phyloP scores from a whole-genome alignment of 2,888 invertebrate genomes.

The Nebria brevicollis region DNA sequence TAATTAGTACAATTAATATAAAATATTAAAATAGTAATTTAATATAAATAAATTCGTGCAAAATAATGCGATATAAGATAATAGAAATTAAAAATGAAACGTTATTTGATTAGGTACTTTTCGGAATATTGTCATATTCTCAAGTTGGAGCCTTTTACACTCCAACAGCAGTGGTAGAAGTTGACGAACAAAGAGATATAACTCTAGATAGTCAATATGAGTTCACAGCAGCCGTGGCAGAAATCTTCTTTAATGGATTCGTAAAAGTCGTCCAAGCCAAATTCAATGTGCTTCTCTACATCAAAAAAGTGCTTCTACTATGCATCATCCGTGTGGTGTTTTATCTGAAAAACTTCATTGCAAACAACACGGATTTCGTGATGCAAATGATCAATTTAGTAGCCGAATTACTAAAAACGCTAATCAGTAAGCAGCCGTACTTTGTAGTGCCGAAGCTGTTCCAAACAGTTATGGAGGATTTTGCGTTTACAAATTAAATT shows the following conservation, averaged over 20 bases:
- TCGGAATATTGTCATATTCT: neutral
- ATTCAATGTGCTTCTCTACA: conserved; percentile 16
- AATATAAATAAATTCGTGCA: no score
- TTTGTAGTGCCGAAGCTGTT: conserved; percentile 18
- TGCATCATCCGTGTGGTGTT: neutral
- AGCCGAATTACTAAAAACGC: conserved; percentile 16
- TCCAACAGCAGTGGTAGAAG: neutral
- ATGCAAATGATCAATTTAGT: neutral
- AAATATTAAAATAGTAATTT: no score
- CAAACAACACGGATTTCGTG: conserved; percentile 11
- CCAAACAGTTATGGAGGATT: neutral
- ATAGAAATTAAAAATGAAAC: neutral
- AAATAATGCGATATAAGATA: no score
- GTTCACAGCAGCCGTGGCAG: conserved; percentile 3
- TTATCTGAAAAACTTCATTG: neutral
- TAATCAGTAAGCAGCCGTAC: conserved; percentile 11
- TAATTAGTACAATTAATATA: no score
- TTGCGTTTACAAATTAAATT: neutral
- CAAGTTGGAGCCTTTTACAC: neutral
- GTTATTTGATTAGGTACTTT: neutral
- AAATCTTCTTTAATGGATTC: conserved; percentile 10
- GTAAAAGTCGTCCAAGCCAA: conserved; percentile 15
- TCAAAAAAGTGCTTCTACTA: conserved; percentile 11
- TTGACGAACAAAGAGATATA: neutral
- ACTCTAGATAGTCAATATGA: conserved; percentile 7